Percentiles rank a stretch among this genome's conserved stretches.
Conservation (phyloP, 2,797 vertebrate genomes). For the Zalophus californianus region DNA sequence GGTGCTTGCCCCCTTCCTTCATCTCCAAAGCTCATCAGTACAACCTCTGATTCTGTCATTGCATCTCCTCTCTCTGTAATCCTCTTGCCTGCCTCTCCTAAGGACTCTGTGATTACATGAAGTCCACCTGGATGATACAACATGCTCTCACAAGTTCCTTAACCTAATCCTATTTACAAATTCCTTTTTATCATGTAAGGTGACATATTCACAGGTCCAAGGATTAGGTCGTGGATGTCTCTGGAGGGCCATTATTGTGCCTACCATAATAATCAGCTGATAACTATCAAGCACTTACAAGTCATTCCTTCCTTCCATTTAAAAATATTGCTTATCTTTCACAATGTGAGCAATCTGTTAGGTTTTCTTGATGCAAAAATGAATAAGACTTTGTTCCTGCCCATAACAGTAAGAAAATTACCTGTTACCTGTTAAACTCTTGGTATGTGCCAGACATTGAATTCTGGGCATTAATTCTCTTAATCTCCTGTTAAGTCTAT, state of each 20-base stretch:
- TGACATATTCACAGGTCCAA: neutral
- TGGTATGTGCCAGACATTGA: neutral
- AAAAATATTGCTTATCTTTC: neutral
- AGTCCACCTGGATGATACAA: neutral
- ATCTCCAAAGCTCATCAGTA: neutral
- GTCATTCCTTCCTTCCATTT: neutral
- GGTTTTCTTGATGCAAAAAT: neutral
- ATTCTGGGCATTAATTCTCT: neutral
- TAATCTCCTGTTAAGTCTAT: neutral
- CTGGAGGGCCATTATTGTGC: neutral
- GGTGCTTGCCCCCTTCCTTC: neutral
- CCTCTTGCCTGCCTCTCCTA: neutral
- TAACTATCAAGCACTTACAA: neutral
- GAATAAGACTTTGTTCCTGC: neutral
- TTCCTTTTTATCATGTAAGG: neutral
- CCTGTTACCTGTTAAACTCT: neutral
- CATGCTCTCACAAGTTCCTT: neutral
- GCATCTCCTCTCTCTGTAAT: neutral
- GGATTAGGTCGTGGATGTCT: neutral
- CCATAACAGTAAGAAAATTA: neutral
- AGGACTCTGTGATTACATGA: neutral
- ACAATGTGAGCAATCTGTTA: neutral
- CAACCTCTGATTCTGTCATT: neutral
- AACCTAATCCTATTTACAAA: neutral
- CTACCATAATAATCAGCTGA: neutral